Evolutionary conservation across 2,888 invertebrate genomes (phyloP).

Genomic region (Ommatoiulus sabulosus): DNA sequence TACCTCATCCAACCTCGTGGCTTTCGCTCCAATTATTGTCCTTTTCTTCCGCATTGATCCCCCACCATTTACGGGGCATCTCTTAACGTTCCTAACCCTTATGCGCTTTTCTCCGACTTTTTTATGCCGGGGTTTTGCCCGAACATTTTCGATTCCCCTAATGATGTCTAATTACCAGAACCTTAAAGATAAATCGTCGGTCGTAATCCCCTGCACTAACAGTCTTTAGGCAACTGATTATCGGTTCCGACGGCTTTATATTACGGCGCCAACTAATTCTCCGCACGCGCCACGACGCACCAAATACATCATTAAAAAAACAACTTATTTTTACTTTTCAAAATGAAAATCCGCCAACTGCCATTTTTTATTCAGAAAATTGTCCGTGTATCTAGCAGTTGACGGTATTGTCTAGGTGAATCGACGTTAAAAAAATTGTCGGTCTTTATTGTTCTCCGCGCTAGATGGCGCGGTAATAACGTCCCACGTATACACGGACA

Average conservation of each 20-base stretch:
- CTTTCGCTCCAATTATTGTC: slow-evolving; percentile 45
- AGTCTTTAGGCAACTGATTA: slow-evolving; percentile 51
- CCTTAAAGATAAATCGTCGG: slow-evolving; percentile 47
- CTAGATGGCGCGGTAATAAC: too few species aligned
- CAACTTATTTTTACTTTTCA: slow-evolving; percentile 40
- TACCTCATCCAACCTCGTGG: slow-evolving; percentile 24
- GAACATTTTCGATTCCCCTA: slow-evolving; percentile 42
- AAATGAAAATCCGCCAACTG: background rate
- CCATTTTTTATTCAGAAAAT: background rate
- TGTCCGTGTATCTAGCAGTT: too few species aligned
- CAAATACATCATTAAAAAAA: slow-evolving; percentile 48
- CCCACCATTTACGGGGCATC: slow-evolving; percentile 48
- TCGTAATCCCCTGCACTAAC: slow-evolving; percentile 51
- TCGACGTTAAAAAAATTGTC: too few species aligned
- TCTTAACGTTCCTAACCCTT: slow-evolving; percentile 52
- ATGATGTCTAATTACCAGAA: slow-evolving; percentile 52
- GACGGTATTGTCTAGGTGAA: too few species aligned
- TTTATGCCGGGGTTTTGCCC: slow-evolving; percentile 26
- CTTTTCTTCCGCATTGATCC: slow-evolving; percentile 33
- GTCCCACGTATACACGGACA: too few species aligned
- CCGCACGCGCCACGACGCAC: background rate
- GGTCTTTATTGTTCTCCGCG: too few species aligned
- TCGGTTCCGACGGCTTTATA: slow-evolving; percentile 45
- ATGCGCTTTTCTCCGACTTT: background rate
- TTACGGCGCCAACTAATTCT: slow-evolving; percentile 49